These are phyloP conservation scores for Drosophila quasianomalipes DNA, from an alignment of 2,888 invertebrate genomes.

Conservation along the genomic window DNA sequence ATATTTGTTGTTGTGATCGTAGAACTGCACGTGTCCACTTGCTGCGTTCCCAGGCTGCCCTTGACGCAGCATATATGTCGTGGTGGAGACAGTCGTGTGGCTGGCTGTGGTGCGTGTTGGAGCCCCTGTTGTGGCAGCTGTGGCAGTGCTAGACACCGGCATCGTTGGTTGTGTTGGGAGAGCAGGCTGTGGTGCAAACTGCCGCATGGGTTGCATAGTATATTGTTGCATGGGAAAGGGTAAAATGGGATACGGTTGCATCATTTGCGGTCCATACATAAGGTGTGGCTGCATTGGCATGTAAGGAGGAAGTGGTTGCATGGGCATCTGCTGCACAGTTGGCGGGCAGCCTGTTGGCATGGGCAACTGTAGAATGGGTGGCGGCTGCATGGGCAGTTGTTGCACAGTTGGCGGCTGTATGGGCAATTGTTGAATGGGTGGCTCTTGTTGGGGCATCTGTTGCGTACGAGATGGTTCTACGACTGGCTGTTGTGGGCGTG, in stretches of 20 bases:
- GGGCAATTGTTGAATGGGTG: constrained; percentile 11
- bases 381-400: constrained; percentile 13
- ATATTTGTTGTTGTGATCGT: constrained; percentile 86
- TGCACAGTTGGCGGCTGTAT: constrained; percentile 7
- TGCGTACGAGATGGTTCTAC: constrained; percentile 12
- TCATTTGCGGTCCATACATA: constrained; percentile 23
- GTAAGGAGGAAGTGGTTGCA: constrained; percentile 21
- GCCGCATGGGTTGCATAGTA: constrained; percentile 27
- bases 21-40: constrained; percentile 84
- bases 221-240: constrained; percentile 44
- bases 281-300: constrained; percentile 20
- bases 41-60: constrained; percentile 7
- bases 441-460: constrained; percentile 7
- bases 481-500: constrained; percentile 6
- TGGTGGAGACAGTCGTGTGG: constrained; percentile 34
- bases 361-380: constrained; percentile 11
- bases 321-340: constrained; percentile 2
- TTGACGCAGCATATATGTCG: constrained; percentile 30
- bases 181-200: constrained; percentile 10
- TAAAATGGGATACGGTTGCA: constrained; percentile 39
- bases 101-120: constrained; percentile 28
- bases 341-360: neutral
- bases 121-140: constrained; percentile 1
- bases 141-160: neutral
- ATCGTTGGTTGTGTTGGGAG: constrained; percentile 2